A percentile compares a stretch with the other conserved stretches of the same genome.
Evolutionary conservation across 1,140 invertebrate species (phyloP).

Genomic region (Theocolax elegans): DNA sequence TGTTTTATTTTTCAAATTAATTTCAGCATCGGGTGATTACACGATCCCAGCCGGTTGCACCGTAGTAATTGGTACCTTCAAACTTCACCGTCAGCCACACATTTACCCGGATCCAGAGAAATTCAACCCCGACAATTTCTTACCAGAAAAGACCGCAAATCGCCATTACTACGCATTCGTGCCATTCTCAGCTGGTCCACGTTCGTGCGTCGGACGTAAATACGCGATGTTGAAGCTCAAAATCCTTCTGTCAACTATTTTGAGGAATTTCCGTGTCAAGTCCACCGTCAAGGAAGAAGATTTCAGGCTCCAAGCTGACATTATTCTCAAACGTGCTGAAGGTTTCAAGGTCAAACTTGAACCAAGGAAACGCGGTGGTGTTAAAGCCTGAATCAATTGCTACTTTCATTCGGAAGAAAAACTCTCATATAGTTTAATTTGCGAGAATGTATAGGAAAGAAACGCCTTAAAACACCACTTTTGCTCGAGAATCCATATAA

Average conservation of each 20-base stretch:
- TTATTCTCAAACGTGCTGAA: constrained; percentile 84
- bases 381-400: constrained; percentile 53
- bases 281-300: constrained; percentile 78
- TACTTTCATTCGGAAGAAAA: no score
- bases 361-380: constrained; percentile 68
- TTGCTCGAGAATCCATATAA: no score
- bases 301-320: constrained; percentile 81
- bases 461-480: no score
- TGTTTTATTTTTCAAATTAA: constrained; percentile 35
- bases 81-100: constrained; percentile 77
- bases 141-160: constrained; percentile 78
- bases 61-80: constrained; percentile 73
- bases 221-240: constrained; percentile 91
- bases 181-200: constrained; percentile 87
- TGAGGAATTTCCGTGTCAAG: constrained; percentile 82
- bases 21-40: constrained; percentile 67
- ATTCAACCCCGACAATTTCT: constrained; percentile 88
- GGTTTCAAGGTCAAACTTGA: constrained; percentile 79
- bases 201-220: constrained; percentile 88
- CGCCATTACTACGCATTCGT: constrained; percentile 87
- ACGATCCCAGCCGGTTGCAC: constrained; percentile 75
- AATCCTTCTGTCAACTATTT: constrained; percentile 85
- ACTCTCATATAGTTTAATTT: no score
- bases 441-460: not conserved
- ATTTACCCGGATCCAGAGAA: constrained; percentile 81